A percentile compares a stretch with the other conserved stretches of the same genome.
These are phyloP conservation scores for Hycleus phaleratus DNA, from an alignment of 1,140 invertebrate genomes.

Conservation along the genomic window DNA sequence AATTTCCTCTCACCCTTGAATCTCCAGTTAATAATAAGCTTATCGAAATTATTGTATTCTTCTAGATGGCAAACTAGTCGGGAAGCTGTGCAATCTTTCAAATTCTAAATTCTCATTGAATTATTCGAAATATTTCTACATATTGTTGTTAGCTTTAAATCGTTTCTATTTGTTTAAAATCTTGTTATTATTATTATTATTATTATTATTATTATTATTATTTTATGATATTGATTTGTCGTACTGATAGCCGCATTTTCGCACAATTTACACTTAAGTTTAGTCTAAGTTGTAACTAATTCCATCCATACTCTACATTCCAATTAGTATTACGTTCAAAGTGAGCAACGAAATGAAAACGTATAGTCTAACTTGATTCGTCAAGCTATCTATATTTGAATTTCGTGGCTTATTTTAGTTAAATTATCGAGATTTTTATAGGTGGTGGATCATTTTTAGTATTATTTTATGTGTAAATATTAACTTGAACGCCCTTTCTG, in stretches of 20 bases:
- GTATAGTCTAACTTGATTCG: too few species aligned
- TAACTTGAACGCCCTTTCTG: conserved; percentile 4
- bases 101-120: neutral
- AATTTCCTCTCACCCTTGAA: neutral
- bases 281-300: neutral
- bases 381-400: too few species aligned
- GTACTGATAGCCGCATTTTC: conserved; percentile 9
- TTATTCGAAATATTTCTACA: neutral
- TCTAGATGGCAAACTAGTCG: neutral
- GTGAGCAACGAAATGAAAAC: too few species aligned
- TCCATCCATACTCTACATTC: conserved; percentile 19
- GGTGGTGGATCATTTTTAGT: neutral
- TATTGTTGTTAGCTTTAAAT: conserved; percentile 13
- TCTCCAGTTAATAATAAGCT: neutral
- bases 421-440: neutral
- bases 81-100: conserved; percentile 12
- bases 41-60: too few species aligned
- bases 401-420: too few species aligned
- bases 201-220: neutral
- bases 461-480: neutral
- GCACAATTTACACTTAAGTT: neutral
- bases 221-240: neutral
- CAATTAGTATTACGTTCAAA: neutral
- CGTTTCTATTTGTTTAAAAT: neutral
- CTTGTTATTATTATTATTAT: neutral